Evolutionary conservation across 2,797 vertebrate species (phyloP).

Genomic region (Urophycis tenuis): DNA sequence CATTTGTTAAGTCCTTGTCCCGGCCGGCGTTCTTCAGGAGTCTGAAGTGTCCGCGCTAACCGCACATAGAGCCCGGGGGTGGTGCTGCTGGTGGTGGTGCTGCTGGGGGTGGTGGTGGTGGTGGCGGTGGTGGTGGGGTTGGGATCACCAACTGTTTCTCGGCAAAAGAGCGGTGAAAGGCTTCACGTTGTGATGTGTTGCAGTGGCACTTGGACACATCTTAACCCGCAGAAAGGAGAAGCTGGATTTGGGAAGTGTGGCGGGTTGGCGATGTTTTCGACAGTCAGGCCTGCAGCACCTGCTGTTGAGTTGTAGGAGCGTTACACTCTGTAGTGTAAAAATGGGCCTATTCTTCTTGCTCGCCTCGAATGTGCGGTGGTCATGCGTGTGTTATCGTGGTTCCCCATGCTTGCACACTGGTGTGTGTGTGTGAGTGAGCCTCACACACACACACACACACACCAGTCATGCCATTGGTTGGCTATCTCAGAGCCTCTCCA

Average conservation of each 20-base stretch:
- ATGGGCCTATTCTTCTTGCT: too few relatives aligned
- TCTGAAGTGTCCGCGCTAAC: constrained; percentile 31
- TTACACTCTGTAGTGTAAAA: too few relatives aligned
- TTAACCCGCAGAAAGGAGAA: background rate
- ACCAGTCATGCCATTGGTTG: background rate
- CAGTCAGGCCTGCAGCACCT: background rate
- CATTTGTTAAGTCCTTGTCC: constrained; percentile 32
- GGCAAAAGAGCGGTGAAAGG: background rate
- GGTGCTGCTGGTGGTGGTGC: background rate
- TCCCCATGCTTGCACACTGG: background rate
- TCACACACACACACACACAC: background rate
- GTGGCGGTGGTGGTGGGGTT: constrained; percentile 25
- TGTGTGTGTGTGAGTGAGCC: background rate
- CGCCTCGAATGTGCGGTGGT: background rate
- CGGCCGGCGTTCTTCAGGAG: constrained; percentile 30
- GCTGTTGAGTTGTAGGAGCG: background rate
- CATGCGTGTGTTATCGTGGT: background rate
- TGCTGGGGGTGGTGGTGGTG: constrained; percentile 5
- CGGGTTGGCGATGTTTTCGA: background rate
- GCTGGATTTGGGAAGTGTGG: background rate
- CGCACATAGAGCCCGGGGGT: constrained; percentile 5
- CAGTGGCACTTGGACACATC: background rate
- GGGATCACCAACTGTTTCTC: constrained; percentile 15
- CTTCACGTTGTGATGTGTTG: background rate
- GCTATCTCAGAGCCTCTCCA: background rate